These are phyloP conservation scores for Dolichomitus sp. DNA, from an alignment of 2,888 invertebrate species.

Conservation along the genomic window DNA sequence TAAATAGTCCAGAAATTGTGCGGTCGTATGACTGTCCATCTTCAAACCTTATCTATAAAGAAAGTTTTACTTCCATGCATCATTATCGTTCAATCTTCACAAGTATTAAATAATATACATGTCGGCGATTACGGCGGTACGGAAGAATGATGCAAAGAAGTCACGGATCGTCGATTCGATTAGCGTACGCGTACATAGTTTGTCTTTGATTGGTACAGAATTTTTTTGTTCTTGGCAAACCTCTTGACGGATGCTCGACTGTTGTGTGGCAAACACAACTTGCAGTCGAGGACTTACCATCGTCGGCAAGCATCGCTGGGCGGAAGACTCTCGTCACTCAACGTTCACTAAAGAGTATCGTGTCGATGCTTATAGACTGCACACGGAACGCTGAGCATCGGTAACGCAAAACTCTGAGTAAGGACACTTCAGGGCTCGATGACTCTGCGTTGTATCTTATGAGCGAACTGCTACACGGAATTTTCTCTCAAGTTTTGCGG, in stretches of 20 bases:
- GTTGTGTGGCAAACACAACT: slow-evolving; percentile 57
- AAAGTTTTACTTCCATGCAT: background rate
- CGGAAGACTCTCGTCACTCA: slow-evolving; percentile 34
- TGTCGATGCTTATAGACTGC: slow-evolving; percentile 23
- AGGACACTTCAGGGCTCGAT: slow-evolving; percentile 60
- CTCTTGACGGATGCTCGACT: slow-evolving; percentile 51
- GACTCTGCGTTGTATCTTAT: slow-evolving; percentile 53
- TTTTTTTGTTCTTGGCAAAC: slow-evolving; percentile 47
- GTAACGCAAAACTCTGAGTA: slow-evolving; percentile 53
- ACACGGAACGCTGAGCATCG: slow-evolving; percentile 41
- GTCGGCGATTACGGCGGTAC: background rate
- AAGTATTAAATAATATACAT: slow-evolving; percentile 2
- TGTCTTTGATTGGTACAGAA: slow-evolving; percentile 46
- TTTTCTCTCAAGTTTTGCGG: slow-evolving; percentile 45
- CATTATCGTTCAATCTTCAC: background rate
- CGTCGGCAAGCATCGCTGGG: slow-evolving; percentile 24
- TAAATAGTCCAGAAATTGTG: background rate
- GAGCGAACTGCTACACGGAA: slow-evolving; percentile 58
- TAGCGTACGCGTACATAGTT: slow-evolving; percentile 8
- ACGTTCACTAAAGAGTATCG: slow-evolving; percentile 31
- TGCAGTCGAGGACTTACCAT: slow-evolving; percentile 42
- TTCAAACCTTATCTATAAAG: background rate
- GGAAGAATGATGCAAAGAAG: slow-evolving; percentile 34
- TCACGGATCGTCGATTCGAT: slow-evolving; percentile 38
- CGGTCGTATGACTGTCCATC: background rate